Base-by-base conservation (phyloP, 2,888 invertebrate genomes). In the Orchestes rusci region DNA sequence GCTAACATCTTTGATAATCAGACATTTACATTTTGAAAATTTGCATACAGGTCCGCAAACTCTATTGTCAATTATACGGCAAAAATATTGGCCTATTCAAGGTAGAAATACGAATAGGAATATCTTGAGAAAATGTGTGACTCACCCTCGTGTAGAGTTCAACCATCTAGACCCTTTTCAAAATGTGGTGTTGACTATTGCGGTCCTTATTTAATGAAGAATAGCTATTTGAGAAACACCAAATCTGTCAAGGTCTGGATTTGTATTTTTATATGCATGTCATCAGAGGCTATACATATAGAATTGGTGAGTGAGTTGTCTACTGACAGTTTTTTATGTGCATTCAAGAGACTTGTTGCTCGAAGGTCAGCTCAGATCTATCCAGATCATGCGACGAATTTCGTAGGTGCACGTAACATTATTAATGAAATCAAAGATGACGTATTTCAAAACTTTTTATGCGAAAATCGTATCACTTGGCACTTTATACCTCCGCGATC, bases 401-500 rank as follows among this genome's bases (percentile, higher is more conserved):
- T 53, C 31, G 35, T 42, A 8, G 51, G 49, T 2, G 46, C 41
- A 15, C n/a, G n/a, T n/a, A n/a, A n/a, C n/a, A n/a, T n/a, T n/a
- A n/a, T n/a, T n/a, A 40, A 40, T 12, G 16, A 16, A 12, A 27
- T 13, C 33, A 43, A 43, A 4, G 37, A 30, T n/a, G 18, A 8
- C n/a, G 20, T 31, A 12, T 38, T 37, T 31, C 16, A 16, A 17
- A 30, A 38, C 10, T 43, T 38, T 20, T 23, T 43, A 7, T 34
- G 19, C 16, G 29, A 30, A 15, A 41, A 30, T 16, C 18, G 50
- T 40, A 44, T 39, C 17, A 20, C 18, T 1, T 62, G 62, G 61
- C 47, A 58, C 29, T 65, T 61, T 39, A 58, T 54, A 23, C 59
- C 60, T 3, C 55, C 62, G 5, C 29, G 38, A n/a, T 48, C 56